phyloP scores from a whole-genome alignment of 2,797 vertebrate genomes.

The Liasis olivaceus region DNA sequence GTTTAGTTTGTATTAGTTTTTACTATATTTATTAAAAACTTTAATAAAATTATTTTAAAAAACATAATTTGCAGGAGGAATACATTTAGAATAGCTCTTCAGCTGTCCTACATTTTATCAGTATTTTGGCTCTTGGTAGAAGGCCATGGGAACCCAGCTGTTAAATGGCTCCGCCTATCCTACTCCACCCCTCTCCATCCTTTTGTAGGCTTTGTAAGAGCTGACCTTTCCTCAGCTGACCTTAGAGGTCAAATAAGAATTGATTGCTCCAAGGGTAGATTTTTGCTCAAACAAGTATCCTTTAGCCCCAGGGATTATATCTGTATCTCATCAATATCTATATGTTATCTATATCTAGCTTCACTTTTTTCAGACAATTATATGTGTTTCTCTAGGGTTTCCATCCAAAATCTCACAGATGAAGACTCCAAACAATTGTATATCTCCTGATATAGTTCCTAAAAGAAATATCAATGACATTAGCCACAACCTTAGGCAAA shows the following conservation, averaged over 20 bases:
- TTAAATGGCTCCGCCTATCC: neutral
- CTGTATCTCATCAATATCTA: neutral
- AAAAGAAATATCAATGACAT: neutral
- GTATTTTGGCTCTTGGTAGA: neutral
- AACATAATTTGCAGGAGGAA: neutral
- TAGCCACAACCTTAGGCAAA: neutral
- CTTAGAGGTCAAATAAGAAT: neutral
- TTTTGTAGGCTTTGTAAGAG: neutral
- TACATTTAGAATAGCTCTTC: neutral
- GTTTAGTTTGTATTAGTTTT: neutral
- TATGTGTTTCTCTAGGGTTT: neutral
- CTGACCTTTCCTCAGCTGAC: neutral
- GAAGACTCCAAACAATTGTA: neutral
- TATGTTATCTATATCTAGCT: neutral
- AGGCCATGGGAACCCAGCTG: neutral
- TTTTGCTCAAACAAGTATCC: neutral
- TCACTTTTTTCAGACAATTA: neutral
- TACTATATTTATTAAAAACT: neutral
- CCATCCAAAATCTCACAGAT: neutral
- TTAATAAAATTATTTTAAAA: neutral
- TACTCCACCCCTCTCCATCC: neutral
- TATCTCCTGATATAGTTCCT: neutral
- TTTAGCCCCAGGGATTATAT: neutral
- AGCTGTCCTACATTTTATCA: neutral
- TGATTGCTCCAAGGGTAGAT: neutral